These are phyloP conservation scores for Gobio occitaniae DNA, from an alignment of 2,797 vertebrate species.

Conservation along the genomic window DNA sequence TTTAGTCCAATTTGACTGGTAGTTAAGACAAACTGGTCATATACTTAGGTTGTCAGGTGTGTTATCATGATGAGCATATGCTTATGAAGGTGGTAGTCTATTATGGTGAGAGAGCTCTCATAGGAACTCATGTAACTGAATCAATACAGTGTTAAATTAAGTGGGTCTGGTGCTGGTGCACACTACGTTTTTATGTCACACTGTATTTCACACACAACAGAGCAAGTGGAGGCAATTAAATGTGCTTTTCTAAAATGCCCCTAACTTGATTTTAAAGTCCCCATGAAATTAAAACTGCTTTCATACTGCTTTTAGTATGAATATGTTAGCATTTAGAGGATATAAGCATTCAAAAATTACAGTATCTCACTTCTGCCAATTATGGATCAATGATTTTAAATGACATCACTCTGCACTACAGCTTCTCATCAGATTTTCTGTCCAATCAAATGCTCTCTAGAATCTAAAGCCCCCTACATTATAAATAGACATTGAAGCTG, in stretches of 20 bases:
- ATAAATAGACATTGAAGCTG: too few relatives aligned
- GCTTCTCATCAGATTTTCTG: too few relatives aligned
- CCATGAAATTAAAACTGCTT: background rate
- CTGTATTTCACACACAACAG: background rate
- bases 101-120: constrained; percentile 16
- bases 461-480: too few relatives aligned
- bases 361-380: too few relatives aligned
- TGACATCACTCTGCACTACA: too few relatives aligned
- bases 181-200: background rate
- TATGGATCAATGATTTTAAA: too few relatives aligned
- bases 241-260: background rate
- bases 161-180: background rate
- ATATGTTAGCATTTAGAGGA: too few relatives aligned
- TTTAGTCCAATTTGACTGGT: constrained; percentile 10
- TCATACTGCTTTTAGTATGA: too few relatives aligned
- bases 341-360: too few relatives aligned
- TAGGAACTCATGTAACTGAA: background rate
- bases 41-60: constrained; percentile 11
- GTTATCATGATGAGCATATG: background rate
- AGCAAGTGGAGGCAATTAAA: background rate
- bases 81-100: background rate
- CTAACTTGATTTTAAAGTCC: background rate
- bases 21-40: constrained; percentile 39
- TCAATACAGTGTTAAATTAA: constrained; percentile 22
- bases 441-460: too few relatives aligned